These are phyloP conservation scores for Macrophya annulata DNA, from an alignment of 2,888 invertebrate genomes.

Conservation along the genomic window DNA sequence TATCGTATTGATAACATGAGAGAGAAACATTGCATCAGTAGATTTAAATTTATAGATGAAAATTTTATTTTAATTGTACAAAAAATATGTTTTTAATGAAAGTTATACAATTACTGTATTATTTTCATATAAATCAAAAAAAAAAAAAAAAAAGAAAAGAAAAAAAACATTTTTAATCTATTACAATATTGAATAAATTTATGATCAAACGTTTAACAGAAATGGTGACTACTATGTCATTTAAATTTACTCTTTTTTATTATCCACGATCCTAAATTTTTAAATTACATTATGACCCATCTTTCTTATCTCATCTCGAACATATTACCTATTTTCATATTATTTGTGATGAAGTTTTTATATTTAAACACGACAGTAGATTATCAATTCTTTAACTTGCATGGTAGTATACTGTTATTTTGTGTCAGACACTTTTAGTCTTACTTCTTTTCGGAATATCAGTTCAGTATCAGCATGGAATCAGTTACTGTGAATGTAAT, in stretches of 20 bases:
- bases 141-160: background rate
- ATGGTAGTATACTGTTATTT: background rate
- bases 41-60: constrained; percentile 4
- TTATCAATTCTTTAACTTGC: background rate
- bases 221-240: constrained; percentile 4
- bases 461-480: constrained; percentile 26
- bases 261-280: constrained; percentile 15
- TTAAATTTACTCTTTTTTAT: background rate
- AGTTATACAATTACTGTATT: constrained; percentile 41
- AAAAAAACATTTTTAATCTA: background rate
- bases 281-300: background rate
- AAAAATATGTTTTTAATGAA: constrained; percentile 8
- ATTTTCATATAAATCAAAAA: constrained; percentile 13
- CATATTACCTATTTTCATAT: background rate
- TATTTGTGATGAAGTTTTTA: background rate
- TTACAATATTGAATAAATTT: constrained; percentile 39
- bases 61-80: constrained; percentile 34
- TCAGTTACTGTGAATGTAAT: background rate
- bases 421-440: background rate
- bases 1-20: constrained; percentile 30
- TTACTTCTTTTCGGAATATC: background rate
- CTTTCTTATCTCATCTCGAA: background rate
- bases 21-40: constrained; percentile 14
- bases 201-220: constrained; percentile 11
- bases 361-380: background rate